These are phyloP conservation scores for Mylabris sibirica DNA, from an alignment of 2,888 invertebrate genomes.

Conservation along the genomic window DNA sequence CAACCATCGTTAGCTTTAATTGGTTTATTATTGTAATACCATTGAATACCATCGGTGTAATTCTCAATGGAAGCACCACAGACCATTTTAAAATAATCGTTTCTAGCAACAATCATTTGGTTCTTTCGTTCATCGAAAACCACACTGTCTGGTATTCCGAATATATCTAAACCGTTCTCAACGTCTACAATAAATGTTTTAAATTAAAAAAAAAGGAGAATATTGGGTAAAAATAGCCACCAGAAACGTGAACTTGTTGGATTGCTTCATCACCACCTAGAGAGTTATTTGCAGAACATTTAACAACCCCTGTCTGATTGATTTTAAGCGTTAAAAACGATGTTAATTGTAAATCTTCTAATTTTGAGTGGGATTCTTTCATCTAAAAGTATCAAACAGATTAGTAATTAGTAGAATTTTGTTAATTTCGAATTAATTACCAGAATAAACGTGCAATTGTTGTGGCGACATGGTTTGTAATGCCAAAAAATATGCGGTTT, in stretches of 20 bases:
- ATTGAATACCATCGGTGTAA: slow-evolving; percentile 63
- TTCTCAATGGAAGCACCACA: slow-evolving; percentile 69
- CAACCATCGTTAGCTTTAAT: slow-evolving; percentile 26
- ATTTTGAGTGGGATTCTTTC: slow-evolving; percentile 22
- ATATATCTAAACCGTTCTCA: slow-evolving; percentile 60
- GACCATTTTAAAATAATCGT: slow-evolving; percentile 65
- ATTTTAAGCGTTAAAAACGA: slow-evolving; percentile 59
- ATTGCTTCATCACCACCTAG: slow-evolving; percentile 49
- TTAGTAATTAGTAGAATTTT: neutral
- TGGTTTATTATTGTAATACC: slow-evolving; percentile 54
- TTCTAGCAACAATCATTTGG: slow-evolving; percentile 59
- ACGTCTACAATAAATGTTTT: slow-evolving; percentile 57
- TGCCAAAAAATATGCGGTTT: slow-evolving; percentile 66
- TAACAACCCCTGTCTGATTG: slow-evolving; percentile 59
- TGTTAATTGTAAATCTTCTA: slow-evolving; percentile 40
- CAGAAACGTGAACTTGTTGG: slow-evolving; percentile 45
- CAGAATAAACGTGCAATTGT: slow-evolving; percentile 48
- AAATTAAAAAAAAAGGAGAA: neutral
- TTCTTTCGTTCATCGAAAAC: slow-evolving; percentile 46
- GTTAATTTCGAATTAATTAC: slow-evolving; percentile 44
- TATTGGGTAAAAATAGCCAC: slow-evolving; percentile 32
- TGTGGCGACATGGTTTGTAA: slow-evolving; percentile 61
- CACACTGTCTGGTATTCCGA: slow-evolving; percentile 57
- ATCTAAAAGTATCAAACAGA: slow-evolving; percentile 29
- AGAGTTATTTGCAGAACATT: slow-evolving; percentile 61